Conservation (phyloP, 2,113 vertebrate species). For the Picathartes gymnocephalus region DNA sequence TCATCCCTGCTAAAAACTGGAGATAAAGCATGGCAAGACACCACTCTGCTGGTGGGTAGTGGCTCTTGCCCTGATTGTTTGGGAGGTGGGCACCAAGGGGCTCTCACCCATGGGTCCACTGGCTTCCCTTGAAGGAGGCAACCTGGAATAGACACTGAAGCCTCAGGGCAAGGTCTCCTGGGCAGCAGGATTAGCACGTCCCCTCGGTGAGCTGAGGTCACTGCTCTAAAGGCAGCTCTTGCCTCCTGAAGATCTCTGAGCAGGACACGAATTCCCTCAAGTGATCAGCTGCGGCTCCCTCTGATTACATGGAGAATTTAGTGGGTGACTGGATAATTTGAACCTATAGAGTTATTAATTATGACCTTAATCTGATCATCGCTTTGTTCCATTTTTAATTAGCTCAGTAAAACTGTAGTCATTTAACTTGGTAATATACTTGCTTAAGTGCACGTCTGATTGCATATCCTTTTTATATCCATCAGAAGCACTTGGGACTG, state of each 20-base stretch:
- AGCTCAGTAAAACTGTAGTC: slow-evolving; percentile 40
- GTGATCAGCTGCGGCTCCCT: background rate
- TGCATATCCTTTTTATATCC: slow-evolving; percentile 31
- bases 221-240: background rate
- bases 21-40: background rate
- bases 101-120: background rate
- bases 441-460: slow-evolving; percentile 35
- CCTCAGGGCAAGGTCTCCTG: background rate
- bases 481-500: background rate
- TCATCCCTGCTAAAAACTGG: background rate
- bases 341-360: slow-evolving; percentile 57
- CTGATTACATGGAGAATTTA: slow-evolving; percentile 9
- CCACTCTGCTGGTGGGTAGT: background rate
- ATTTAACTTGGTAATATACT: slow-evolving; percentile 33
- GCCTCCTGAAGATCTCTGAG: background rate
- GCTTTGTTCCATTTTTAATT: slow-evolving; percentile 64
- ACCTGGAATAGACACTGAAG: background rate
- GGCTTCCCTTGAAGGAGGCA: background rate
- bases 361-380: slow-evolving; percentile 56
- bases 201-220: background rate
- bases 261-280: background rate
- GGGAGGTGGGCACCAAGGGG: rapidly evolving
- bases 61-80: background rate
- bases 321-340: slow-evolving; percentile 35
- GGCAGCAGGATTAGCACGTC: rapidly evolving